These are phyloP conservation scores for Orcinus orca DNA, from an alignment of 2,113 vertebrate genomes.

Conservation along the genomic window DNA sequence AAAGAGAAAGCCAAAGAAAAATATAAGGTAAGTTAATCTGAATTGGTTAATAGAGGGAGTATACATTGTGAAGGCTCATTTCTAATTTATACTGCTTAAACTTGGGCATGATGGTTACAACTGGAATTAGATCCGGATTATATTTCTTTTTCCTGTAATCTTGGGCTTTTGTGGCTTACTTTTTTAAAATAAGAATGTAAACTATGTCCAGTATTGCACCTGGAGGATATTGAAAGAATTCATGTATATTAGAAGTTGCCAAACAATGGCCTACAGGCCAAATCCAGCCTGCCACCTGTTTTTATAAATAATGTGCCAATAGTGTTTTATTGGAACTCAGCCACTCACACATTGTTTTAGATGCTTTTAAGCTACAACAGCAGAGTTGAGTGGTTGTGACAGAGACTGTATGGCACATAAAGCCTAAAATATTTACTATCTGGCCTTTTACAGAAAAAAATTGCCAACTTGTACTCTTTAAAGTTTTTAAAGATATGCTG, in stretches of 20 bases:
- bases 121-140: neutral
- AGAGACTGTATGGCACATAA: neutral
- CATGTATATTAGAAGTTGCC: neutral
- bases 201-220: neutral
- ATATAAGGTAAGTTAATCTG: slow-evolving; percentile 91
- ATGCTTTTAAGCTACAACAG: neutral
- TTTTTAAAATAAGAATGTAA: slow-evolving; percentile 6
- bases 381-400: neutral
- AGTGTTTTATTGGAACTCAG: neutral
- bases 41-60: neutral
- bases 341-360: neutral
- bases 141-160: neutral
- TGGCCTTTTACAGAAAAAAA: neutral
- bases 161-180: neutral
- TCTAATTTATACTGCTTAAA: neutral
- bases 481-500: neutral
- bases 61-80: neutral
- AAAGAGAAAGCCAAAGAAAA: slow-evolving; percentile 99
- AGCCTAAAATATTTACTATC: neutral
- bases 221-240: neutral
- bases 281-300: neutral
- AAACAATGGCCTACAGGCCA: neutral
- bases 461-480: neutral
- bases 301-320: neutral
- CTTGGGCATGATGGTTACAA: neutral